phyloP scores from a whole-genome alignment of 2,113 vertebrate genomes.

The Oceanites oceanicus region DNA sequence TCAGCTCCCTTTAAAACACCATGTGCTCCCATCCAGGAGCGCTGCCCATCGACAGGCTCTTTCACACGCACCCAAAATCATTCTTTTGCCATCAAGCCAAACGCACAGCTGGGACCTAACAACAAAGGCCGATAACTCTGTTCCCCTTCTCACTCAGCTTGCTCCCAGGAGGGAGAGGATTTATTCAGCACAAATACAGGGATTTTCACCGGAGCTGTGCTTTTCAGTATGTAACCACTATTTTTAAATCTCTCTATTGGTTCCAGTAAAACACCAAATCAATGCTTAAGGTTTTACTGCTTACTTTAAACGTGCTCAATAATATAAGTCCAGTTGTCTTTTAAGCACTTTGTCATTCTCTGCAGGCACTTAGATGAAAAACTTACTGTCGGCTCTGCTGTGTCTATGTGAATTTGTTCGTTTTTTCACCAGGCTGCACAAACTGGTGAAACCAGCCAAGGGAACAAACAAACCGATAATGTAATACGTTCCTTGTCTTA shows the following conservation, averaged over 20 bases:
- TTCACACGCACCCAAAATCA: rapidly evolving
- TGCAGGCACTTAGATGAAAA: not conserved
- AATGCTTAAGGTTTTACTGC: not conserved
- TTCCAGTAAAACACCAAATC: slow-evolving; percentile 1
- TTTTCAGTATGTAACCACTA: slow-evolving; percentile 9
- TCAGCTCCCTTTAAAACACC: not conserved
- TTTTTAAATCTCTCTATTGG: not conserved
- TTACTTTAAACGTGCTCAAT: not conserved
- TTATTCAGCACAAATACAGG: not conserved
- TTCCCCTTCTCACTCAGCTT: not conserved
- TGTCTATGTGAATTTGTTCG: not conserved
- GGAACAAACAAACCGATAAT: not conserved
- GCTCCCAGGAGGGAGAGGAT: not conserved
- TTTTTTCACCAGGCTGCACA: not conserved
- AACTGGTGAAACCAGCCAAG: not conserved
- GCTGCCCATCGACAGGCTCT: not conserved
- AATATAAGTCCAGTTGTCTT: not conserved
- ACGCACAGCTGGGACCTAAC: not conserved
- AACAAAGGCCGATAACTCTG: not conserved
- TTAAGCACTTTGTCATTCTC: slow-evolving; percentile 12
- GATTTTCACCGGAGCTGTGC: not conserved
- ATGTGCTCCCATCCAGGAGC: not conserved
- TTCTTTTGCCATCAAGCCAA: not conserved
- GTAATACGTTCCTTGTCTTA: not conserved
- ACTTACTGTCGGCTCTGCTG: not conserved